A percentile compares a stretch with the other conserved stretches of the same genome.
Evolutionary conservation across 2,113 vertebrate genomes (phyloP).

Genomic region (Microtus ochrogaster): DNA sequence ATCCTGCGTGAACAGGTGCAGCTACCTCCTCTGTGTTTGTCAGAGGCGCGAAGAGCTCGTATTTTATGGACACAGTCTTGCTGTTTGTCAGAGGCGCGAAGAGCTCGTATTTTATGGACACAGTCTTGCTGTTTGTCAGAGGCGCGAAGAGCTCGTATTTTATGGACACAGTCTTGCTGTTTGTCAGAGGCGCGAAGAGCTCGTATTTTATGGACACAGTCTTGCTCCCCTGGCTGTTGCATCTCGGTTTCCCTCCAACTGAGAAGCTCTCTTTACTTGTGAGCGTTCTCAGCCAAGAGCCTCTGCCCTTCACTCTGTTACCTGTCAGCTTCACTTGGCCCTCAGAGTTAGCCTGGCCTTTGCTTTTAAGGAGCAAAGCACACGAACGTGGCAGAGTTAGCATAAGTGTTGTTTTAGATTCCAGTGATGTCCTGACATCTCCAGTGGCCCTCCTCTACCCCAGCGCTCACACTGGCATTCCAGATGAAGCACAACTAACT

Average conservation of each 20-base stretch:
- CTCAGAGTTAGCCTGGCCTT: neutral
- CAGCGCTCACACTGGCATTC: neutral
- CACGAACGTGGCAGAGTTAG: neutral
- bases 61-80: neutral
- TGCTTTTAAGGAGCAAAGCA: neutral
- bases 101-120: neutral
- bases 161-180: too few relatives aligned
- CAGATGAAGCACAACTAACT: too few relatives aligned
- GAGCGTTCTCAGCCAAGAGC: neutral
- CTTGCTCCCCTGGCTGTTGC: neutral
- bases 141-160: neutral
- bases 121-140: neutral
- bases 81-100: neutral
- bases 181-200: neutral
- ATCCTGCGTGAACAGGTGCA: constrained; percentile 59
- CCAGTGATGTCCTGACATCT: fast-evolving
- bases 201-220: neutral
- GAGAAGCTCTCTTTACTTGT: neutral
- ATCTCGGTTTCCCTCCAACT: neutral
- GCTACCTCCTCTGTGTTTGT: neutral
- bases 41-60: neutral
- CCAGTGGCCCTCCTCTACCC: too few relatives aligned
- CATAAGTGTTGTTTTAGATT: fast-evolving
- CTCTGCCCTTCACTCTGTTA: neutral
- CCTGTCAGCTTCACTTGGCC: neutral